These are phyloP conservation scores for Priocnemis perturbator DNA, from an alignment of 2,888 invertebrate genomes.

Conservation along the genomic window DNA sequence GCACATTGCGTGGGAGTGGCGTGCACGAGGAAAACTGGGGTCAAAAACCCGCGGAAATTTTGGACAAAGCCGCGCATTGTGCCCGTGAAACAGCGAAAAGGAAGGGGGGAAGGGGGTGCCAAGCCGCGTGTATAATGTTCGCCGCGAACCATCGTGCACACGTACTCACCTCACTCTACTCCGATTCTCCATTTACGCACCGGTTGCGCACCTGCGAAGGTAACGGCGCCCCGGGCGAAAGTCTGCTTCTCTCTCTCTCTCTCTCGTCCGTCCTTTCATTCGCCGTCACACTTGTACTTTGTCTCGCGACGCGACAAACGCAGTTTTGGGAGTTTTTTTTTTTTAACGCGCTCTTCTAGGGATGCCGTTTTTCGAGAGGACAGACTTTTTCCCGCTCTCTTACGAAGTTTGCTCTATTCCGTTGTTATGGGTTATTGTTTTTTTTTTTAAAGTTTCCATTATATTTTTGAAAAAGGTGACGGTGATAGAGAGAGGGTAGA, in stretches of 20 bases:
- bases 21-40: slow-evolving; percentile 42
- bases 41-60: slow-evolving; percentile 61
- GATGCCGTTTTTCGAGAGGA: background rate
- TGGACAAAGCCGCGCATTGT: slow-evolving; percentile 53
- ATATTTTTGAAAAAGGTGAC: too few relatives aligned
- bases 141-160: slow-evolving; percentile 23
- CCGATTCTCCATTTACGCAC: slow-evolving; percentile 45
- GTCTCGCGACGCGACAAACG: background rate
- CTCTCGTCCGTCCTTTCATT: background rate
- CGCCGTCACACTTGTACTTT: background rate
- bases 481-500: too few relatives aligned
- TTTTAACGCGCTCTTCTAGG: background rate
- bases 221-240: background rate
- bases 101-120: slow-evolving; percentile 22
- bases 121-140: slow-evolving; percentile 40
- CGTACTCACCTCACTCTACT: slow-evolving; percentile 24
- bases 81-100: slow-evolving; percentile 36
- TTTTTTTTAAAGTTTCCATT: slow-evolving; percentile 15
- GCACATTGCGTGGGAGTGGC: too few relatives aligned
- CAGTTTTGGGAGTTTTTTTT: too few relatives aligned
- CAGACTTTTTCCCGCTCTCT: background rate
- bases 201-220: slow-evolving; percentile 41
- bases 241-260: background rate
- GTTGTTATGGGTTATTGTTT: slow-evolving; percentile 20
- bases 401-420: too few relatives aligned